Base-by-base conservation (phyloP, 2,888 invertebrate species). In the Ornithoptera alexandrae region DNA sequence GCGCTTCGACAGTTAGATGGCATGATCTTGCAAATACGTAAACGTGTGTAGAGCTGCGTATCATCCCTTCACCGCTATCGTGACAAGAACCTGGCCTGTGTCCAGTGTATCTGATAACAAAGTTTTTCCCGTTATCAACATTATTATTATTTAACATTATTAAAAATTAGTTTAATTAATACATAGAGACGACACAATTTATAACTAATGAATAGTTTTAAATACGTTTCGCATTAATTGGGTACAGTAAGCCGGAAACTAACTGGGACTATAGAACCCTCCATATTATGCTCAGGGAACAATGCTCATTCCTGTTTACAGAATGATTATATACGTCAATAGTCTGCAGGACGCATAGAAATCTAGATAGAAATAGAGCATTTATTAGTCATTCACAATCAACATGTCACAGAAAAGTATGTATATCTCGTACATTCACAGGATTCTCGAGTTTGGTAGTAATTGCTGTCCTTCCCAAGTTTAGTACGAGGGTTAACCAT, bases 61-160 rank as follows among this genome's bases (percentile, higher is more conserved):
- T 62, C 62, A 20, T 62, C 68, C 17, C 59, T 50, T 42, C 61
- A 58, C 36, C 58, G 39, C 39, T 59, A 56, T 70, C 50, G 58
- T 66, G 66, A 70, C 69, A 70, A 59, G 69, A 70, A 50, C 53
- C 69, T 70, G 69, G 69, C 66, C 66, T 20, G 18, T 36, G 65
- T 70, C 69, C 69, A 66, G 65, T 46, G 22, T 30, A 20, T 59
- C 65, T 50, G 46, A 18, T 24, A 22, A 22, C 46, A 66, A 39
- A 42, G 46, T 30, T n/a, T 50, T 62, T 60, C 8, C 10, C 61
- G 30, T 60, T 30, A 15, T 15, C 46, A 15, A 15, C 15, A 15
- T 3, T 2, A 17, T 22, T 17, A 30, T 59, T 30, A 17, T 59
- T 17, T 8, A 8, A 57, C 30, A n/a, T 8, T 10, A 57, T 57